Conservation (phyloP, 2,888 invertebrate genomes). For the Dorcus hopei region DNA sequence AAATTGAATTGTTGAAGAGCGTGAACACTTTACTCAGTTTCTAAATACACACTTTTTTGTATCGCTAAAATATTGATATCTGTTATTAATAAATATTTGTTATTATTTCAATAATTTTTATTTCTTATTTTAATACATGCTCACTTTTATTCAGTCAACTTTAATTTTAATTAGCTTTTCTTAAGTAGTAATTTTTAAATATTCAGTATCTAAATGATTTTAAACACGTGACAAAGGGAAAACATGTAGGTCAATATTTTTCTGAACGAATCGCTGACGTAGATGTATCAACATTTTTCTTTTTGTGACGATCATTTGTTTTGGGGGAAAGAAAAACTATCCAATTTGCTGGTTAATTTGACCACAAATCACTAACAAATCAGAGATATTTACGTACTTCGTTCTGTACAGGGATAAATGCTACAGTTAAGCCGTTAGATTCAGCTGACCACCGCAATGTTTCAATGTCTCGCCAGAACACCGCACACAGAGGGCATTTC, state of each 20-base stretch:
- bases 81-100: too few relatives aligned
- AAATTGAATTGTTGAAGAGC: too few relatives aligned
- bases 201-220: too few relatives aligned
- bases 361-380: slow-evolving; percentile 43
- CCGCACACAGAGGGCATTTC: not conserved
- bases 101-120: too few relatives aligned
- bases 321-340: slow-evolving; percentile 12
- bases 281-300: not conserved
- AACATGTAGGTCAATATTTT: not conserved
- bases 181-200: too few relatives aligned
- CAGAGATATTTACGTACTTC: slow-evolving; percentile 35
- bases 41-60: too few relatives aligned
- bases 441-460: slow-evolving; percentile 43
- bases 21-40: too few relatives aligned
- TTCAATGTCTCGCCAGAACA: slow-evolving; percentile 34
- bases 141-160: too few relatives aligned
- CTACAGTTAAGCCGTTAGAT: slow-evolving; percentile 43
- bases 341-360: slow-evolving; percentile 37
- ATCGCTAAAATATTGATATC: too few relatives aligned
- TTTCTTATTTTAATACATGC: too few relatives aligned
- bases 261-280: not conserved
- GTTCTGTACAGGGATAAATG: slow-evolving; percentile 29
- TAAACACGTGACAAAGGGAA: too few relatives aligned
- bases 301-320: not conserved
- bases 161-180: too few relatives aligned